These are phyloP conservation scores for Chromobotia macracanthus DNA, from an alignment of 2,797 vertebrate species.

Conservation along the genomic window DNA sequence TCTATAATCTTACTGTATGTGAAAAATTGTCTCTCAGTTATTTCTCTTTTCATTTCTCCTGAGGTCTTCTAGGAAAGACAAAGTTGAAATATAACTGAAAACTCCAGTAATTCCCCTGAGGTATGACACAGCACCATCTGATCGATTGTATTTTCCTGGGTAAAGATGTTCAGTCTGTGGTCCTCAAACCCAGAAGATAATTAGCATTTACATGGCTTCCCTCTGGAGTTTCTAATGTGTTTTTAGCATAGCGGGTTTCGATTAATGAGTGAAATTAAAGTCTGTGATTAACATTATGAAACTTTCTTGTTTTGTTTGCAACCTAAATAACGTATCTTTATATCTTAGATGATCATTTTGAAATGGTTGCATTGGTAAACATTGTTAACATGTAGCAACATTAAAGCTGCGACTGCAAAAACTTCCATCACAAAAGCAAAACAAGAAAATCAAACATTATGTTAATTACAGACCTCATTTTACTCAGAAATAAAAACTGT, in stretches of 20 bases:
- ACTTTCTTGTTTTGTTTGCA: background rate
- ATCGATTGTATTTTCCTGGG: background rate
- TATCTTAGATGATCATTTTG: background rate
- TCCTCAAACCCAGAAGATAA: background rate
- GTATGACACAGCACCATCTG: background rate
- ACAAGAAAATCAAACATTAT: background rate
- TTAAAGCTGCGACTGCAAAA: background rate
- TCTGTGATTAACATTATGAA: background rate
- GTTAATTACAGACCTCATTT: background rate
- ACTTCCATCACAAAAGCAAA: background rate
- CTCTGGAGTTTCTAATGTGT: background rate
- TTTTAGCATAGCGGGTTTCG: background rate
- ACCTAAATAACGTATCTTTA: too few relatives aligned
- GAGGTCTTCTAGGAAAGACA: background rate
- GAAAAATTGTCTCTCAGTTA: background rate
- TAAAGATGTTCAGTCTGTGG: background rate
- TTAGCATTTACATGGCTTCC: background rate
- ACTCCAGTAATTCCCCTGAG: too few relatives aligned
- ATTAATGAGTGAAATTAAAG: constrained; percentile 1
- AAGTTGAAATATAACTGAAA: too few relatives aligned
- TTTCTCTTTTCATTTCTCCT: too few relatives aligned
- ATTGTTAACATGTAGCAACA: too few relatives aligned
- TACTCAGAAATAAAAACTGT: background rate
- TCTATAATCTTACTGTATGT: background rate
- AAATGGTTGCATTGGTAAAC: background rate